These are phyloP conservation scores for Leptocoma aspasia DNA, from an alignment of 2,113 vertebrate species.

Conservation along the genomic window DNA sequence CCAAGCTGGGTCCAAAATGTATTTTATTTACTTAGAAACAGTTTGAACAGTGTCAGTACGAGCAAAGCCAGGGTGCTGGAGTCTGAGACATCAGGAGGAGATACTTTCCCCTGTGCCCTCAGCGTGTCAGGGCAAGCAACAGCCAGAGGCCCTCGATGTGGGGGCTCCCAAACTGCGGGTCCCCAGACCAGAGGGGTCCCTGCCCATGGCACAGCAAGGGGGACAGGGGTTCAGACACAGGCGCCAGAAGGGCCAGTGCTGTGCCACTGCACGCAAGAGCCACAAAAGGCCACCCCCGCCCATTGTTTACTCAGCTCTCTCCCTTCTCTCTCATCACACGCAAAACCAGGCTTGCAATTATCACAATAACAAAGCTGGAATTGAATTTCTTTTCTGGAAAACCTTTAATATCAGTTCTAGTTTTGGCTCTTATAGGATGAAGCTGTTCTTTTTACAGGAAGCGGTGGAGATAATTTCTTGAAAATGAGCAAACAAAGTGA, in stretches of 20 bases:
- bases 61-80: not conserved
- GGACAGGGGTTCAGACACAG: not conserved
- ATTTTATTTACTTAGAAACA: not conserved
- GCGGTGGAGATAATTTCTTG: not conserved
- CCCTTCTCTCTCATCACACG: not conserved
- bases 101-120: not conserved
- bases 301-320: not conserved
- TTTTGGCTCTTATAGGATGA: not conserved
- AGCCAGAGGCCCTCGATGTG: accelerated
- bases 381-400: not conserved
- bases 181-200: not conserved
- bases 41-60: not conserved
- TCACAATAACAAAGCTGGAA: not conserved
- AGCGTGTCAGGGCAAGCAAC: accelerated
- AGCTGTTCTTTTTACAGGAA: slow-evolving; percentile 1
- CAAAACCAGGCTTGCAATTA: not conserved
- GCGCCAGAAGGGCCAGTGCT: not conserved
- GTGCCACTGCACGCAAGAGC: not conserved
- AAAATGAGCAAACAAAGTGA: slow-evolving; percentile 18
- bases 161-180: not conserved
- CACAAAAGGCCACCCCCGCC: not conserved
- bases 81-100: not conserved
- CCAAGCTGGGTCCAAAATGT: not conserved
- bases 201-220: not conserved
- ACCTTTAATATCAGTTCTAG: not conserved